phyloP scores from a whole-genome alignment of 2,797 vertebrate species.

The Miopithecus talapoin region DNA sequence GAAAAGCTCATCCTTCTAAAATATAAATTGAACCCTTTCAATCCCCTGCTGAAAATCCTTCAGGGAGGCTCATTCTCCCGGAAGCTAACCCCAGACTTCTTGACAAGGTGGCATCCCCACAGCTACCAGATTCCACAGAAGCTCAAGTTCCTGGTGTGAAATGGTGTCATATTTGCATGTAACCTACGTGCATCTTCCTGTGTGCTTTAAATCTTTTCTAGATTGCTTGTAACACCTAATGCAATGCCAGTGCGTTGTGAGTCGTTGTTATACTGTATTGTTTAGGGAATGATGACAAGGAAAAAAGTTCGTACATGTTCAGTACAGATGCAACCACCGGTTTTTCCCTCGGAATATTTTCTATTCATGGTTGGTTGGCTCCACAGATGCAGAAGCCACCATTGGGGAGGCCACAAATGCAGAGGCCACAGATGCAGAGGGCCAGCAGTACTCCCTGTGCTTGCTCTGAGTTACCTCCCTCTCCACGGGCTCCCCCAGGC shows the following conservation, averaged over 20 bases:
- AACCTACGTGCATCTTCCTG: background rate
- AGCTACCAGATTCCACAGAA: background rate
- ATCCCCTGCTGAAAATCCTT: background rate
- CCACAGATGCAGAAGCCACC: background rate
- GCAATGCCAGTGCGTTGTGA: background rate
- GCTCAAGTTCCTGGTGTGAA: background rate
- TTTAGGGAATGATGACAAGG: background rate
- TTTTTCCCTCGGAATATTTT: background rate
- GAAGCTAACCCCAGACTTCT: background rate
- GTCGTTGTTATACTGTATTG: background rate
- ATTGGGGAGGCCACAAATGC: background rate
- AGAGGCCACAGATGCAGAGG: background rate
- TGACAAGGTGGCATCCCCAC: background rate
- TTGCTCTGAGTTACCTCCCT: background rate
- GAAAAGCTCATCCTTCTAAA: background rate
- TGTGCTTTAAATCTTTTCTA: background rate
- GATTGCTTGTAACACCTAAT: background rate
- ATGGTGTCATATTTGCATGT: background rate
- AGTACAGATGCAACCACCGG: background rate
- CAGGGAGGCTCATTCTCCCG: background rate
- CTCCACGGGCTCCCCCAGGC: no score
- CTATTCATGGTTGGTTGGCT: background rate
- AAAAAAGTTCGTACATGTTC: no score
- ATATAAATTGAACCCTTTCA: background rate
- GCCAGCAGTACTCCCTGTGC: rapidly evolving